A percentile compares a stretch with the other conserved stretches of the same genome.
Conservation (phyloP, 2,888 invertebrate species). For the Erannis defoliaria region DNA sequence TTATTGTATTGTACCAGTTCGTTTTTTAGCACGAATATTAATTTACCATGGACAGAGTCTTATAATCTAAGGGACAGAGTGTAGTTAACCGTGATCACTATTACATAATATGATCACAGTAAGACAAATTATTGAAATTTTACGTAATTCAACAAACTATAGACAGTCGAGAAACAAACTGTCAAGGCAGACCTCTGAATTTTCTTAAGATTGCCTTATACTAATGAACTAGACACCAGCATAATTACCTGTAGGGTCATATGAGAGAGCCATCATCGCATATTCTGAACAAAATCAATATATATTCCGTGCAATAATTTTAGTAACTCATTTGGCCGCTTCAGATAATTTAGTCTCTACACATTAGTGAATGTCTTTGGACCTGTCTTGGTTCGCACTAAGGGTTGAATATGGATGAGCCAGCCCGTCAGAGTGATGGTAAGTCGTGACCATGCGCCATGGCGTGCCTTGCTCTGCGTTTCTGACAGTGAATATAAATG, state of each 20-base stretch:
- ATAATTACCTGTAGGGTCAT: background rate
- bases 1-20: too few species aligned
- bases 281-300: background rate
- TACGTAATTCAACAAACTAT: too few species aligned
- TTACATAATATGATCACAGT: too few species aligned
- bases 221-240: background rate
- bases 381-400: conserved; percentile 8
- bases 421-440: conserved; percentile 33
- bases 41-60: too few species aligned
- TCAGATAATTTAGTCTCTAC: background rate
- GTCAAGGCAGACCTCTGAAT: background rate
- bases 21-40: too few species aligned
- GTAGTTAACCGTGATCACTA: too few species aligned
- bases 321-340: background rate
- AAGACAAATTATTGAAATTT: conserved; percentile 5
- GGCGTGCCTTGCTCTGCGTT: conserved; percentile 15
- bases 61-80: too few species aligned
- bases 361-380: background rate
- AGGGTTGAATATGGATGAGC: conserved; percentile 40
- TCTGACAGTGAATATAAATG: conserved; percentile 34
- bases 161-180: too few species aligned
- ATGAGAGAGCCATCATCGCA: background rate
- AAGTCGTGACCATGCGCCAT: conserved; percentile 37
- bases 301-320: background rate
- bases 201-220: background rate